Evolutionary conservation across 2,888 invertebrate species (phyloP), one percentile per base, ranked within the genome.

Genomic region (Phortica magna): DNA sequence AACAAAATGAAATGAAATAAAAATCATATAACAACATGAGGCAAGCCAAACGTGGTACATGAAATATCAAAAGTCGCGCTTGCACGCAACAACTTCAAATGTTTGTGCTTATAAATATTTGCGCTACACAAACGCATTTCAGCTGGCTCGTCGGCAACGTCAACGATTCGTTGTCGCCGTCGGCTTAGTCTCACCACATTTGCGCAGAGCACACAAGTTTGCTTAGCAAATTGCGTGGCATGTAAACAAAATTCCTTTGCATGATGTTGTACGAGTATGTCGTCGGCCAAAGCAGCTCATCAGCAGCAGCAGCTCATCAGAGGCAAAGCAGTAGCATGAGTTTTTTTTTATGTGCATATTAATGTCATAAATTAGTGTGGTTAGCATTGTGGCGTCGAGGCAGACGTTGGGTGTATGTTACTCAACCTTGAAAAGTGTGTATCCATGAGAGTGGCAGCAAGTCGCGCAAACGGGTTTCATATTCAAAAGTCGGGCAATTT

Each of bases 311-410:
- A 64, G 31, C 7, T n/a, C n/a, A n/a, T 17, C 55, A 17, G 7
- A 55, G 14, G 7, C 17, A 61, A 17, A 39, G 10, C 31, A 67
- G 67, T 43, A 68, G 68, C 68, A 81, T 84, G 84, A 85, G 88
- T 83, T 87, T 53, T 83, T 87, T 53, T 83, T 80, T 31, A 31
- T 31, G 82, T 88, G 87, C 85, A 84, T 87, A 87, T 88, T 86
- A 85, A 86, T 87, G 88, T 88, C 85, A 86, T 88, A 80, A 81
- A 81, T 81, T 81, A 80, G 80, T 83, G 80, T 68, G 83, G 83
- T 87, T 88, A 61, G 12, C 85, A 83, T 83, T 85, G 85, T 83
- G 79, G 78, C 72, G 48, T 78, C 75, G 76, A 82, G 43, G 14
- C 2, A 31, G 5, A 31, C 2, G 31, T 31, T 31, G 31, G 31